Evolutionary conservation across 2,888 invertebrate species (phyloP).

Genomic region (Gordius sp.): DNA sequence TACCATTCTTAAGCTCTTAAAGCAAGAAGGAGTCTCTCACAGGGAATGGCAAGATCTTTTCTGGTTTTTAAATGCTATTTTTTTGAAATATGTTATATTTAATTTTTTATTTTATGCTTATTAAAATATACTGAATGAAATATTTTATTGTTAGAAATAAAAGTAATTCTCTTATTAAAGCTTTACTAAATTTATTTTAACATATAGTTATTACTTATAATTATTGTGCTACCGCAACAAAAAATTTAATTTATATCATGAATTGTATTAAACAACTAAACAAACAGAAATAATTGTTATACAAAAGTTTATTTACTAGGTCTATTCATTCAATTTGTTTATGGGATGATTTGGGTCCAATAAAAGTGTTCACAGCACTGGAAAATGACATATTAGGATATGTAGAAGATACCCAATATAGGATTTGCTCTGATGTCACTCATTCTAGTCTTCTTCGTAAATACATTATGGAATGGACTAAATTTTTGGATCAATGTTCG

Average conservation of each 20-base stretch:
- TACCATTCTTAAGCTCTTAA: conserved; percentile 64
- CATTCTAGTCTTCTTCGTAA: conserved; percentile 50
- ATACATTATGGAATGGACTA: conserved; percentile 89
- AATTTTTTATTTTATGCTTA: conserved; percentile 17
- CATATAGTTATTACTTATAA: no score
- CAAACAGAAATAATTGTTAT: no score
- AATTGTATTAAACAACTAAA: no score
- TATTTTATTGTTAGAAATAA: background rate
- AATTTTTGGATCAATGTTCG: conserved; percentile 86
- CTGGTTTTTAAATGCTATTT: conserved; percentile 32
- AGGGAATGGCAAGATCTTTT: conserved; percentile 92
- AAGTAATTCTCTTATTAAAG: no score
- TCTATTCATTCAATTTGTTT: conserved; percentile 76
- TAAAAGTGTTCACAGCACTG: conserved; percentile 57
- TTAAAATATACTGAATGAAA: background rate
- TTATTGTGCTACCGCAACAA: no score
- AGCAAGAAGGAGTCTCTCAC: conserved; percentile 72
- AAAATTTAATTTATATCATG: no score
- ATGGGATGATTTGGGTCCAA: conserved; percentile 82
- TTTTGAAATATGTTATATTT: background rate
- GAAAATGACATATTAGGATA: conserved; percentile 48
- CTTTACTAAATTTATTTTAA: no score
- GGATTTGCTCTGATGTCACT: background rate
- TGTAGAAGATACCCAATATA: background rate
- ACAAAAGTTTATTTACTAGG: no score